Percentiles rank a stretch among this genome's conserved stretches.
phyloP scores from a whole-genome alignment of 2,113 vertebrate species.

The Xiphorhynchus elegans region DNA sequence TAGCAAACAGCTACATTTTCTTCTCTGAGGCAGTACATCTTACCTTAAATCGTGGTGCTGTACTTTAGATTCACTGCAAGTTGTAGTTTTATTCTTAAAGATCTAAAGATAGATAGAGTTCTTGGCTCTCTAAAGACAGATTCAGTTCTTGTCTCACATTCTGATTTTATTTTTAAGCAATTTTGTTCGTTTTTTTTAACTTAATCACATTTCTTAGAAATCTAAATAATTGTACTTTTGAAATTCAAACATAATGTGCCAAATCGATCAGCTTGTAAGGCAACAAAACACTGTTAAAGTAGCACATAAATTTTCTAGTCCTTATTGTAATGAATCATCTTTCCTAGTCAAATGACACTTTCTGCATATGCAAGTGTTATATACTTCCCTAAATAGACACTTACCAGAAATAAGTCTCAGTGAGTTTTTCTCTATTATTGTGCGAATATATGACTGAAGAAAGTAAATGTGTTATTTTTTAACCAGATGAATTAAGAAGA shows the following conservation, averaged over 20 bases:
- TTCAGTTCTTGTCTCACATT: background rate
- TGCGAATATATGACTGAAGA: background rate
- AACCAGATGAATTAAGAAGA: background rate
- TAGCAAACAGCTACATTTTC: background rate
- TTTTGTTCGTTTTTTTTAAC: background rate
- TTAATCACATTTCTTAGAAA: background rate
- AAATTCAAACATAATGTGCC: background rate
- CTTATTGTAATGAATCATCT: background rate
- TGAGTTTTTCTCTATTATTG: background rate
- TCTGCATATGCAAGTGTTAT: background rate
- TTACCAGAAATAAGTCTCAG: background rate
- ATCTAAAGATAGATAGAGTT: background rate
- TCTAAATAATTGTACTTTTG: background rate
- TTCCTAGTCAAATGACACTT: background rate
- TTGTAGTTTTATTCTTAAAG: background rate
- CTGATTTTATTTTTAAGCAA: background rate
- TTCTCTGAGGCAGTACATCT: background rate
- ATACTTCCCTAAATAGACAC: background rate
- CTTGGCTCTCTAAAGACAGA: background rate
- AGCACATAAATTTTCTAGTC: background rate
- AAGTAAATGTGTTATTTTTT: background rate
- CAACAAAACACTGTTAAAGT: background rate
- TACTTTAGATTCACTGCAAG: background rate
- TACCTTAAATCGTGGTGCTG: background rate
- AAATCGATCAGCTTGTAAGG: background rate